Evolutionary conservation across 2,888 invertebrate species (phyloP).

Genomic region (Heliconius aoede): DNA sequence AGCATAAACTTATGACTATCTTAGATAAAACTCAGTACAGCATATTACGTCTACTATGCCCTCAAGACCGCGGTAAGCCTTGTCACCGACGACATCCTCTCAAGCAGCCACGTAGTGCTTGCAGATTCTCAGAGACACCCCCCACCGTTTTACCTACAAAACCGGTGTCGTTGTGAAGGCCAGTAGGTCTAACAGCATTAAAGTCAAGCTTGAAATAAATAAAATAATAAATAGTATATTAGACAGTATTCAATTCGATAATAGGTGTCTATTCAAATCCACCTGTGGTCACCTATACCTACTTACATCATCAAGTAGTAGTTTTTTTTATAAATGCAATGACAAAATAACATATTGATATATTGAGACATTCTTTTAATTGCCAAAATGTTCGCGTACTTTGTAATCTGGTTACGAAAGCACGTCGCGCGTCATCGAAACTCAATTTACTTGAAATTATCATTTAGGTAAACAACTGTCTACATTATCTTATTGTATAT

Average conservation of each 20-base stretch:
- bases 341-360: conserved; percentile 7
- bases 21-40: no score
- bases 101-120: no score
- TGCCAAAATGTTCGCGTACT: conserved; percentile 14
- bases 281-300: background rate
- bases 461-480: conserved; percentile 30
- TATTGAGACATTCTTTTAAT: conserved; percentile 14
- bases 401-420: conserved; percentile 33
- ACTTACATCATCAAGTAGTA: background rate
- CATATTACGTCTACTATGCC: no score
- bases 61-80: no score
- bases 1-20: no score
- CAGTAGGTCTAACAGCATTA: no score
- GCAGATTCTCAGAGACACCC: no score
- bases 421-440: conserved; percentile 19
- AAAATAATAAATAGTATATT: background rate
- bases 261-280: background rate
- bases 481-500: background rate
- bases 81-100: no score
- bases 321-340: conserved; percentile 9
- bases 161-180: no score
- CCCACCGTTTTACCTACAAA: no score
- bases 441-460: conserved; percentile 28
- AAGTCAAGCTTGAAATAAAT: no score
- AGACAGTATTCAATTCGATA: background rate